Percentiles rank a stretch among this genome's conserved stretches.
Evolutionary conservation across 2,113 vertebrate species (phyloP).

Genomic region (Rhynchomys soricoides): DNA sequence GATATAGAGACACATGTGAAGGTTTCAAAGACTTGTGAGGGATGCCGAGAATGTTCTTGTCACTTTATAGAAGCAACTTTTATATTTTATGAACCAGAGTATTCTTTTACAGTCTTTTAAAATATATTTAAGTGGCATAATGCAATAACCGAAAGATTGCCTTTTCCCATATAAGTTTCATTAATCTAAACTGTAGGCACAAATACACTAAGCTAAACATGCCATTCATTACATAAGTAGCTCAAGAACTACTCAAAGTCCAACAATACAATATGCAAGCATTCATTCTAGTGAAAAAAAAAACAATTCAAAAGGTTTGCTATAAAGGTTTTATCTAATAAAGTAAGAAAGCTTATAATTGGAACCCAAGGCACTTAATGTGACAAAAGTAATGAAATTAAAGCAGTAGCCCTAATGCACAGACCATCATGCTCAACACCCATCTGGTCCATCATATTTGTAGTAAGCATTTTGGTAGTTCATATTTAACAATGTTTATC

Average conservation of each 20-base stretch:
- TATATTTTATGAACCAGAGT: background rate
- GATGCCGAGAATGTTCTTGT: background rate
- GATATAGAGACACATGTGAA: background rate
- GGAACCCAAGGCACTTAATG: background rate
- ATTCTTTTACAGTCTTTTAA: background rate
- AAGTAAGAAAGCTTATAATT: background rate
- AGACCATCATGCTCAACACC: background rate
- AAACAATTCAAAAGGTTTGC: background rate
- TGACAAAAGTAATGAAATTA: background rate
- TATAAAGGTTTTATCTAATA: background rate
- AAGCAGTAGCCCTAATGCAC: background rate
- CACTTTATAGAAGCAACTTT: background rate
- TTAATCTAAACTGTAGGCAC: background rate
- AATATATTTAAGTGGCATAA: background rate
- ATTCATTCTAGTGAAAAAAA: background rate
- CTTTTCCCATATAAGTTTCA: background rate
- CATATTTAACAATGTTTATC: background rate
- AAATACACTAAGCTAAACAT: background rate
- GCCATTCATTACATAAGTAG: background rate
- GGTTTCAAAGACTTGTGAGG: background rate
- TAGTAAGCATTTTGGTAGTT: background rate
- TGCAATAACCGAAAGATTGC: background rate
- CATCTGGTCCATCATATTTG: background rate
- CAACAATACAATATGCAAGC: fast-evolving
- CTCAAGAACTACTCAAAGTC: background rate